A percentile compares a stretch with the other conserved stretches of the same genome.
Evolutionary conservation across 2,113 vertebrate species (phyloP).

Genomic region (Platanista minor): DNA sequence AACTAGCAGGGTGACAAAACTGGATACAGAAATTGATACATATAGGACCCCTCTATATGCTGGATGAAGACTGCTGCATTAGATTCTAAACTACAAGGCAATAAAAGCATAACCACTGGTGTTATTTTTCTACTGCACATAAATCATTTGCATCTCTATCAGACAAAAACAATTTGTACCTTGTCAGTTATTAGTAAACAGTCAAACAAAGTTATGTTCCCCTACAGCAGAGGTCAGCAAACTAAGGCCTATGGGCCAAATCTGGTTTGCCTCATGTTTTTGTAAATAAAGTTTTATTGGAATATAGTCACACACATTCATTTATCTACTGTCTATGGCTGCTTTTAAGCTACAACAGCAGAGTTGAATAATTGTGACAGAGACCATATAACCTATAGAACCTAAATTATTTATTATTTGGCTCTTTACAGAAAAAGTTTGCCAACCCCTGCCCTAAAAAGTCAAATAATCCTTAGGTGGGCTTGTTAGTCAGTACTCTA

Average conservation of each 20-base stretch:
- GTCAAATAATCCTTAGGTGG: background rate
- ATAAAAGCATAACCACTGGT: background rate
- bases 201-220: background rate
- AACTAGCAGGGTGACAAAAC: background rate
- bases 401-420: background rate
- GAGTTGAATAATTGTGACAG: background rate
- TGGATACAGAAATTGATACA: background rate
- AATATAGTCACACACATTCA: background rate
- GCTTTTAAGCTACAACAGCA: background rate
- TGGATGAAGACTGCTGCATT: background rate
- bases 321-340: background rate
- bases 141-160: background rate
- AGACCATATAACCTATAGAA: background rate
- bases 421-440: background rate
- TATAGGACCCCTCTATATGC: background rate
- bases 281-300: slow-evolving; percentile 27
- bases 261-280: background rate
- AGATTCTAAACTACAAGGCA: background rate
- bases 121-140: background rate
- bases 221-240: background rate
- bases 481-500: background rate
- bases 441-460: background rate
- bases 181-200: background rate
- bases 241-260: background rate
- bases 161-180: background rate